Evolutionary conservation across 1,140 invertebrate genomes (phyloP).

Genomic region (Periplaneta americana): DNA sequence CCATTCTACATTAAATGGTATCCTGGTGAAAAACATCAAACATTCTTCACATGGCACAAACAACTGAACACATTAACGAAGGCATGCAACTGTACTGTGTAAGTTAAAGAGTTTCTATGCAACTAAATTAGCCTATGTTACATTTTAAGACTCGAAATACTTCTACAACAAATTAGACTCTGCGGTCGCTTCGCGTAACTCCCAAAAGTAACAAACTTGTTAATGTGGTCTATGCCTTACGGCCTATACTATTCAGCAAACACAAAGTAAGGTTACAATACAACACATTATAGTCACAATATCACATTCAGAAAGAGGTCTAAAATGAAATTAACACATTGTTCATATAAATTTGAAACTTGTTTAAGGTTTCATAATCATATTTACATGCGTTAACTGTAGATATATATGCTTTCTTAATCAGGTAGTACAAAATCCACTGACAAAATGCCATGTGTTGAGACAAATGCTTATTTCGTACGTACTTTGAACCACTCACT

Average conservation of each 20-base stretch:
- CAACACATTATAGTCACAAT: not conserved
- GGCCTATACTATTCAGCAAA: not conserved
- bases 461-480: no score
- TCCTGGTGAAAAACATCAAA: not conserved
- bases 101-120: no score
- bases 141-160: no score
- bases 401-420: not conserved
- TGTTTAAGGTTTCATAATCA: not conserved
- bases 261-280: not conserved
- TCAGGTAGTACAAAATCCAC: not conserved
- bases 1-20: conserved; percentile 30
- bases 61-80: no score
- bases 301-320: not conserved
- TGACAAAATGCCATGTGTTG: not conserved
- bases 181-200: not conserved
- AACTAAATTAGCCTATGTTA: no score
- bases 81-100: no score
- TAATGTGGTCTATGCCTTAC: not conserved
- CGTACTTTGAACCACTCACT: not conserved
- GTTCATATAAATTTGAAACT: not conserved
- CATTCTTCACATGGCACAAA: not conserved
- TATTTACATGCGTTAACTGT: not conserved
- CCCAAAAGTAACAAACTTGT: no score
- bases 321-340: no score
- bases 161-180: no score